Evolutionary conservation across 2,113 vertebrate species (phyloP).

Genomic region (Lepus timidus): DNA sequence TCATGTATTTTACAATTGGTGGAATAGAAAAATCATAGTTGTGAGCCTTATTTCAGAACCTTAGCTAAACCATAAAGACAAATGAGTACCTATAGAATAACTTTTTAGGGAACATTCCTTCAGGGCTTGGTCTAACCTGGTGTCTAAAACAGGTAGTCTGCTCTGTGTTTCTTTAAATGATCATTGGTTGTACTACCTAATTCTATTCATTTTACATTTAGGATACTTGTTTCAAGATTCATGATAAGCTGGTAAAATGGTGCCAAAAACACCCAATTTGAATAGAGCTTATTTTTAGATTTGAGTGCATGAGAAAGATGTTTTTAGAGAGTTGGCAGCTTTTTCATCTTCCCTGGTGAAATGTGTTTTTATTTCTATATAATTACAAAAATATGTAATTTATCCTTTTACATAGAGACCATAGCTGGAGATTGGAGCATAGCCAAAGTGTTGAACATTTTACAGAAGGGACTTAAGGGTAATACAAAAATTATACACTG

Average conservation of each 20-base stretch:
- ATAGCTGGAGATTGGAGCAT: constrained; percentile 64
- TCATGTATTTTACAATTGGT: background rate
- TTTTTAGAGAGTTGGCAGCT: constrained; percentile 72
- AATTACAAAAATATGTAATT: constrained; percentile 83
- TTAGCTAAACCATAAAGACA: background rate
- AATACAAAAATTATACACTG: constrained; percentile 82
- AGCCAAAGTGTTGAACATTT: constrained; percentile 73
- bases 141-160: background rate
- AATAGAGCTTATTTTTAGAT: constrained; percentile 76
- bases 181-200: constrained; percentile 31
- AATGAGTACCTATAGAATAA: background rate
- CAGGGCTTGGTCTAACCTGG: background rate
- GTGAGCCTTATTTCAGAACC: background rate
- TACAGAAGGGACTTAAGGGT: constrained; percentile 70
- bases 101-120: fast-evolving
- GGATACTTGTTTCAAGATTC: constrained; percentile 44
- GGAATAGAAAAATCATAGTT: background rate
- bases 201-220: constrained; percentile 61
- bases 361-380: constrained; percentile 80
- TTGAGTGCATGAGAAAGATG: constrained; percentile 29
- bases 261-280: constrained; percentile 52
- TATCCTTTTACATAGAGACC: constrained; percentile 75
- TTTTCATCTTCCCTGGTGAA: constrained; percentile 61
- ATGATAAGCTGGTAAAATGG: constrained; percentile 46
- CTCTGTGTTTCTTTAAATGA: constrained; percentile 25